Percentiles rank a stretch among this genome's conserved stretches.
Conservation (phyloP, 2,113 vertebrate species). For the Alces alces region DNA sequence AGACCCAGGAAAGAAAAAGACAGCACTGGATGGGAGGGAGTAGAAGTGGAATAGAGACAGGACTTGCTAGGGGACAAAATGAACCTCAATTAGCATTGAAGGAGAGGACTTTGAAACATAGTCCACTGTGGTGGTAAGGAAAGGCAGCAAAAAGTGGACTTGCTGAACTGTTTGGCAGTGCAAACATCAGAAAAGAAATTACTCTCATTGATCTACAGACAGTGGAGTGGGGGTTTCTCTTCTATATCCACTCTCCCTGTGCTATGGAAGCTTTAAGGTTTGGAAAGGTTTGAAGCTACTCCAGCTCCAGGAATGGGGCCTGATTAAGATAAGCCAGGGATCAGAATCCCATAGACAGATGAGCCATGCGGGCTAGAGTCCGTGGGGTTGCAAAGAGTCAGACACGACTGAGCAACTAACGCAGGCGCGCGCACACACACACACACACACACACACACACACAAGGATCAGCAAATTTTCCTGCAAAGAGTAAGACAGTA, state of each 20-base stretch:
- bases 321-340: background rate
- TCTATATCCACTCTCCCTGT: background rate
- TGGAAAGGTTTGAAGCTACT: background rate
- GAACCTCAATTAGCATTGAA: background rate
- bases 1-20: background rate
- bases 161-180: background rate
- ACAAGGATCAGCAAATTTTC: background rate
- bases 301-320: background rate
- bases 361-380: background rate
- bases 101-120: background rate
- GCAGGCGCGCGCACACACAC: no score
- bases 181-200: background rate
- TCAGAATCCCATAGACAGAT: background rate
- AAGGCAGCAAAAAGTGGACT: background rate
- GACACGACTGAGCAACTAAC: background rate
- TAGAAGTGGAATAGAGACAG: accelerated
- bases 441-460: background rate
- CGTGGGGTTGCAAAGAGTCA: background rate
- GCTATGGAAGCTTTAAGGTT: background rate
- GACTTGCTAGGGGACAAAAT: background rate
- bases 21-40: background rate
- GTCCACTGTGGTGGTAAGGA: background rate
- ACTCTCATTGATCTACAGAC: background rate
- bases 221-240: background rate
- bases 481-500: background rate